A percentile compares a stretch with the other conserved stretches of the same genome.
Evolutionary conservation across 2,888 invertebrate species (phyloP).

Genomic region (Spatulosminthurus flaviceps): DNA sequence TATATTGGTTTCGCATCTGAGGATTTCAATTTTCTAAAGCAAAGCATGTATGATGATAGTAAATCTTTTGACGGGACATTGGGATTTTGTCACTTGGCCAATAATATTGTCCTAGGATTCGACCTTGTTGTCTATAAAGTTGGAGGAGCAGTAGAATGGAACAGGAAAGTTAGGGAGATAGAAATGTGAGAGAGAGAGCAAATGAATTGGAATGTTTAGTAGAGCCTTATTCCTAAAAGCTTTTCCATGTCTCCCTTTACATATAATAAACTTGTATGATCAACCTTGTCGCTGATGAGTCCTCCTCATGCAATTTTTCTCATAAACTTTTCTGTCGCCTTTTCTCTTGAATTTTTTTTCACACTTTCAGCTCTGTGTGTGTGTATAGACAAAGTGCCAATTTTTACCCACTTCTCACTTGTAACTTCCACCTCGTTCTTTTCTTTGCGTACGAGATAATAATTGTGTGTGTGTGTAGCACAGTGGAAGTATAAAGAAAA

Average conservation of each 20-base stretch:
- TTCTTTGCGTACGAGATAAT: no score
- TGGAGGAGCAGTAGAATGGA: neutral
- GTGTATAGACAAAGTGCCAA: neutral
- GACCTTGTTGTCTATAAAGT: conserved; percentile 1
- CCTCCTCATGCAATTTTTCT: neutral
- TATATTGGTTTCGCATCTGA: neutral
- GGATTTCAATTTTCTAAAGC: conserved; percentile 1
- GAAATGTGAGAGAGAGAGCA: neutral
- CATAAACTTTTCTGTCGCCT: neutral
- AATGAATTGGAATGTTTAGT: neutral
- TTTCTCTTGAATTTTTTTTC: neutral
- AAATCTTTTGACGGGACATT: conserved; percentile 7
- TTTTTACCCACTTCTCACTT: neutral
- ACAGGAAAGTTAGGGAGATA: neutral
- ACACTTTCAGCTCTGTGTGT: neutral
- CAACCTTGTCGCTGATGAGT: neutral
- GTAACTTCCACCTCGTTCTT: no score
- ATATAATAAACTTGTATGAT: conserved; percentile 10
- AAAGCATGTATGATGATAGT: neutral
- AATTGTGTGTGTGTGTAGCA: no score
- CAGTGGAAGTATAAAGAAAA: no score
- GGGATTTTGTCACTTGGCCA: conserved; percentile 20
- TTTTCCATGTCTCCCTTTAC: conserved; percentile 3
- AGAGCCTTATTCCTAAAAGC: neutral
- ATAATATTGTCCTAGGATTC: conserved; percentile 24